Percentiles rank a stretch among this genome's conserved stretches.
phyloP scores from a whole-genome alignment of 64 coral and sea anemone genomes.

The Astreopora myriophthalma region DNA sequence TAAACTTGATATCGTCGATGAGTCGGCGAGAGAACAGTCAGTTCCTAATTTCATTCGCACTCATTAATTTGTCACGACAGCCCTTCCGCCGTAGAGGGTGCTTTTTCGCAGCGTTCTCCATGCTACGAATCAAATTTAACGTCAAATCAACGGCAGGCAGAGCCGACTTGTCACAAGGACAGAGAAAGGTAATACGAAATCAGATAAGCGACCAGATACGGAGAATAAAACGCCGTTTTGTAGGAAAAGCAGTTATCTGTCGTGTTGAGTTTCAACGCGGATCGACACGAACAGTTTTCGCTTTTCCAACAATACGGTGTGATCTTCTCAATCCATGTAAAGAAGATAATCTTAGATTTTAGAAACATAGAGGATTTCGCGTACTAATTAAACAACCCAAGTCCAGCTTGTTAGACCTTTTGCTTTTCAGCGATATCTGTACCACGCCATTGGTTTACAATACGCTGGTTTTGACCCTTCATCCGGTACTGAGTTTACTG shows the following conservation, averaged over 20 bases:
- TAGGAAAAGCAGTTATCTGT: neutral
- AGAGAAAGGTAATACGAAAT: constrained; percentile 24
- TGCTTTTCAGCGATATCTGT: neutral
- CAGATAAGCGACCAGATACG: constrained; percentile 19
- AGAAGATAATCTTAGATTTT: neutral
- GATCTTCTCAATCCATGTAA: neutral
- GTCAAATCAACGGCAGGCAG: constrained; percentile 38
- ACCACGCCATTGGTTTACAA: neutral
- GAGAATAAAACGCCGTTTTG: neutral
- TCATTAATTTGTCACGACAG: constrained; percentile 10
- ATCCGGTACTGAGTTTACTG: neutral
- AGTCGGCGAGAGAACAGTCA: neutral
- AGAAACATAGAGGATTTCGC: neutral
- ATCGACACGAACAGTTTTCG: neutral
- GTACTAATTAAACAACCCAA: neutral
- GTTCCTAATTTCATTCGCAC: constrained; percentile 6
- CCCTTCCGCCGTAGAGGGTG: neutral
- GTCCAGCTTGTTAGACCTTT: neutral
- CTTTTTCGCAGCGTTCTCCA: neutral
- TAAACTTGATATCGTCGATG: constrained; percentile 45
- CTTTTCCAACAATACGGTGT: neutral
- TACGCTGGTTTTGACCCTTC: neutral
- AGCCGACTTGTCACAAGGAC: constrained; percentile 6
- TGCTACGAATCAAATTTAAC: constrained; percentile 58
- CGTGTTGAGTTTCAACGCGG: neutral